These are phyloP conservation scores for Nothocercus nigrocapillus DNA, from an alignment of 2,113 vertebrate genomes.

Conservation along the genomic window DNA sequence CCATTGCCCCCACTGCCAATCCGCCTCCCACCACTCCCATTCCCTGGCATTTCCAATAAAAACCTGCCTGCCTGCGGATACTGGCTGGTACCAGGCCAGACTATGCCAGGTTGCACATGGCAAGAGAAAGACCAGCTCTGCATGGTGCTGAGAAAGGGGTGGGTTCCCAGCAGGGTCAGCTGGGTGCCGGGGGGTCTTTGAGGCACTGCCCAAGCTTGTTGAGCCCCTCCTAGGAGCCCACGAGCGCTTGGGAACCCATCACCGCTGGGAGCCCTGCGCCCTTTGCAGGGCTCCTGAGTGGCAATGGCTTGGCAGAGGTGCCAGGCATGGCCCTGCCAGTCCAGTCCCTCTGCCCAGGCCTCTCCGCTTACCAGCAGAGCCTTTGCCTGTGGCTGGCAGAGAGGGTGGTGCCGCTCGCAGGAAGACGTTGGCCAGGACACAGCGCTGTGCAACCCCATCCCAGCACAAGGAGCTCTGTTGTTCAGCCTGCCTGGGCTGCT, in stretches of 20 bases:
- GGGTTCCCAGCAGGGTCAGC: neutral
- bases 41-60: accelerated
- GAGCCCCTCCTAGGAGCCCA: neutral
- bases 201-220: neutral
- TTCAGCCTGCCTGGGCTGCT: neutral
- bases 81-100: neutral
- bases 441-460: accelerated
- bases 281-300: neutral
- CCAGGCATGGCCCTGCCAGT: too few relatives aligned
- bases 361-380: neutral
- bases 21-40: neutral
- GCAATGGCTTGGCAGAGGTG: neutral
- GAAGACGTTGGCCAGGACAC: neutral
- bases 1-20: neutral
- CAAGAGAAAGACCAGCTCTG: neutral
- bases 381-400: accelerated
- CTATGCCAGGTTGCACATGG: neutral
- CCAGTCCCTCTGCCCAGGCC: accelerated
- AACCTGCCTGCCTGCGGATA: neutral
- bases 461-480: constrained; percentile 34
- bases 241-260: neutral
- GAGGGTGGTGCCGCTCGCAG: neutral
- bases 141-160: neutral
- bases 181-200: neutral
- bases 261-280: too few relatives aligned